phyloP scores from a whole-genome alignment of 2,113 vertebrate species.

The Strix aluco region DNA sequence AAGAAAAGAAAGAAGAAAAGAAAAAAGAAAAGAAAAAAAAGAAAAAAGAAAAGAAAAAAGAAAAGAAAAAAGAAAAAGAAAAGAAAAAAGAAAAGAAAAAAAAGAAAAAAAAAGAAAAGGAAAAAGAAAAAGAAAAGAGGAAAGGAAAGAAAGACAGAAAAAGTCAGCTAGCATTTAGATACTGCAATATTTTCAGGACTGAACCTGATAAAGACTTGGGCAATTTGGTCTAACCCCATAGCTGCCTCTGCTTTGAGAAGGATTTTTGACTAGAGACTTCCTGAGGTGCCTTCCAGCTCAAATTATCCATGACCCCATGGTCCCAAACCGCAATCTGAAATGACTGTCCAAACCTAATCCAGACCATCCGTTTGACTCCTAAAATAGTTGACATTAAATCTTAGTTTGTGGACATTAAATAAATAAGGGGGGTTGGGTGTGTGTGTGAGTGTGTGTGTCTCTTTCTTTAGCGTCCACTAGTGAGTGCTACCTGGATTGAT shows the following conservation, averaged over 20 bases:
- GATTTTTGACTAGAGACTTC: not conserved
- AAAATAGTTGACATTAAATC: not conserved
- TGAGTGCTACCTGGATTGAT: not conserved
- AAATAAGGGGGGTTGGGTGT: too few species aligned
- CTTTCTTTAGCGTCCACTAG: not conserved
- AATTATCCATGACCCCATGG: not conserved
- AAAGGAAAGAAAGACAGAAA: not conserved
- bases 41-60: too few species aligned
- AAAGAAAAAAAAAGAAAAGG: fast-evolving
- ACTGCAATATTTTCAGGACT: not conserved
- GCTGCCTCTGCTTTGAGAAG: not conserved
- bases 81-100: too few species aligned
- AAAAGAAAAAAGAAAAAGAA: too few species aligned
- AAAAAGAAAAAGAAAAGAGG: too few species aligned
- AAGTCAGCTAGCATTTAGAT: not conserved
- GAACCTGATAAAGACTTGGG: not conserved
- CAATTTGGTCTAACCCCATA: not conserved
- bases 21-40: too few species aligned
- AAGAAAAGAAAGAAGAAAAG: too few species aligned
- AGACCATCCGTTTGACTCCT: not conserved
- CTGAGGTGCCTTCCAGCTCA: not conserved
- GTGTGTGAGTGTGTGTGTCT: too few species aligned
- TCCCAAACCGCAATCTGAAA: not conserved
- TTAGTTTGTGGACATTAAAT: not conserved
- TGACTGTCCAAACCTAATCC: not conserved